These are phyloP conservation scores for Choreutis nemorana DNA, from an alignment of 2,888 invertebrate species.

Conservation along the genomic window DNA sequence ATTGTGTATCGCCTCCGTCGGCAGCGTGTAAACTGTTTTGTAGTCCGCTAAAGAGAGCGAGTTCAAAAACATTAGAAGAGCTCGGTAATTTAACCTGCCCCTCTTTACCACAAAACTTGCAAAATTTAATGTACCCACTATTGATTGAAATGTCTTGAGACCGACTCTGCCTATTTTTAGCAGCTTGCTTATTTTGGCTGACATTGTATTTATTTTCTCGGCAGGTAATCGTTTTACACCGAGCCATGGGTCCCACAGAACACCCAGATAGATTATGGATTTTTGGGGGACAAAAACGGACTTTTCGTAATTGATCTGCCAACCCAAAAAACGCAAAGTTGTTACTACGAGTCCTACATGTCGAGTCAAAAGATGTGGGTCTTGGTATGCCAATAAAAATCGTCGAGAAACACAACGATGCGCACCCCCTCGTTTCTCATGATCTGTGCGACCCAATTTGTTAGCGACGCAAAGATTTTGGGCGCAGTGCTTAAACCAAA, in stretches of 20 bases:
- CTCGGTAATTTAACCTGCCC: conserved; percentile 1
- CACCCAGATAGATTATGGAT: conserved; percentile 9
- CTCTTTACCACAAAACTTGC: conserved; percentile 4
- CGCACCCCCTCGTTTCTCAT: conserved; percentile 12
- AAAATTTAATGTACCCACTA: conserved; percentile 5
- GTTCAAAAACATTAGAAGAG: conserved; percentile 1
- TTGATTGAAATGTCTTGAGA: conserved; percentile 5
- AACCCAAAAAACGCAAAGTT: conserved; percentile 8
- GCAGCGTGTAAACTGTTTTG: not conserved
- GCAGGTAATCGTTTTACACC: conserved; percentile 9
- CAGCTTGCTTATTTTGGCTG: conserved; percentile 5
- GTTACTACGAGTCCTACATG: not conserved
- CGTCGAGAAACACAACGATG: conserved; percentile 13
- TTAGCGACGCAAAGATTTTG: conserved; percentile 11
- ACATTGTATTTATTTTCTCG: conserved; percentile 7
- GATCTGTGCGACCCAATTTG: conserved; percentile 14
- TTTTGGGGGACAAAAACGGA: conserved; percentile 8
- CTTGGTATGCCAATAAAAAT: conserved; percentile 11
- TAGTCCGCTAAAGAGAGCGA: not conserved
- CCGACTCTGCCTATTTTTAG: conserved; percentile 2
- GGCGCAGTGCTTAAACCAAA: conserved; percentile 12
- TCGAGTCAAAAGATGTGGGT: too few relatives aligned
- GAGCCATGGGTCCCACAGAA: conserved; percentile 11
- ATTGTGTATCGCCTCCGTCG: not conserved
- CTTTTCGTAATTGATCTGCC: conserved; percentile 10